These are phyloP conservation scores for Drosophila tristis DNA, from an alignment of 1,140 invertebrate genomes.

Conservation along the genomic window DNA sequence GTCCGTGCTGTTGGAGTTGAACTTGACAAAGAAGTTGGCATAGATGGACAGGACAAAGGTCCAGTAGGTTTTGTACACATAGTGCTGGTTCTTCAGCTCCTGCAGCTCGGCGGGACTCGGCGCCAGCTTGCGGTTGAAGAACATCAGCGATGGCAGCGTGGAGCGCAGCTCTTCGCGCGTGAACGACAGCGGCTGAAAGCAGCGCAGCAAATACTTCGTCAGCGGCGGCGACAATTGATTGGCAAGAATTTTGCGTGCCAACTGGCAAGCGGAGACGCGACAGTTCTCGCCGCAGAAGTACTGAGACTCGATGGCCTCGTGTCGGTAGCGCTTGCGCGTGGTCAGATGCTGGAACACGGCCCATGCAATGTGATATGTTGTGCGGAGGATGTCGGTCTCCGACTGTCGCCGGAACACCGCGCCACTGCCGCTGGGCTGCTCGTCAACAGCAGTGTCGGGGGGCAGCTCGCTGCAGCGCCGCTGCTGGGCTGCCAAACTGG, in stretches of 20 bases:
- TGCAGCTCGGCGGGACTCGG: conserved; percentile 73
- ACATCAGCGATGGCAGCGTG: conserved; percentile 77
- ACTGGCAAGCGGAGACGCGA: conserved; percentile 68
- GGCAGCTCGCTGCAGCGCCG: conserved; percentile 44
- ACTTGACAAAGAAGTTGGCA: conserved; percentile 80
- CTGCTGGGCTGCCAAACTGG: conserved; percentile 51
- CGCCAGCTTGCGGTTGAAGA: conserved; percentile 80
- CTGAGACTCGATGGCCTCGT: conserved; percentile 69
- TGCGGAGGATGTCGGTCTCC: conserved; percentile 54
- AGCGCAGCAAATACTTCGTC: conserved; percentile 72
- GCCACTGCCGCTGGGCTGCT: conserved; percentile 23
- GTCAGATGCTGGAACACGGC: conserved; percentile 77
- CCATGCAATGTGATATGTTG: conserved; percentile 82
- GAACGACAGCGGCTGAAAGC: conserved; percentile 79
- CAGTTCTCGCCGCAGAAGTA: conserved; percentile 77
- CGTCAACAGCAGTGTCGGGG: conserved; percentile 21
- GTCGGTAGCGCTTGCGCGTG: conserved; percentile 73
- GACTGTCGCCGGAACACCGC: conserved; percentile 54
- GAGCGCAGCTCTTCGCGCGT: conserved; percentile 74
- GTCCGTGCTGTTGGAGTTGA: conserved; percentile 64
- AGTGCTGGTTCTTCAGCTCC: conserved; percentile 74
- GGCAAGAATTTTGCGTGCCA: conserved; percentile 77
- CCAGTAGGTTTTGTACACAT: conserved; percentile 83
- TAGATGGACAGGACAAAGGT: conserved; percentile 81
- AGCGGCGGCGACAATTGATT: conserved; percentile 75